Evolutionary conservation across 2,888 invertebrate species (phyloP).

Genomic region (Aromia moschata): DNA sequence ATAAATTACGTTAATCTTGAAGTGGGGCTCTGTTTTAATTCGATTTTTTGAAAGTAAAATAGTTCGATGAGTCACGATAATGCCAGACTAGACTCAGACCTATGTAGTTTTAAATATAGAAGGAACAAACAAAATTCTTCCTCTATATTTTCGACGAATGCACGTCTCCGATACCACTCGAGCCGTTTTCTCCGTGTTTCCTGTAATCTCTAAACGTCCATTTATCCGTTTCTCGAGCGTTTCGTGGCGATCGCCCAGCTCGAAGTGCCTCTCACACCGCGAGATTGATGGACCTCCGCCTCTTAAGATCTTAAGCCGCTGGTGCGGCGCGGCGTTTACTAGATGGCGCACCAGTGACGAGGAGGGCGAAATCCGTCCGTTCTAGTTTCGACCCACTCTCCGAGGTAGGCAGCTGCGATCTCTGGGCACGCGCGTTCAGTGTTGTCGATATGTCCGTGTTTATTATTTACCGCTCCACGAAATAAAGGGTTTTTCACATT

Average conservation of each 20-base stretch:
- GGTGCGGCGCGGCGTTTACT: slow-evolving; percentile 2
- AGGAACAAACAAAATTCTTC: too few species aligned
- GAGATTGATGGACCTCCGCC: neutral
- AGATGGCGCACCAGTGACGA: slow-evolving; percentile 33
- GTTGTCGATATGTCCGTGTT: slow-evolving; percentile 50
- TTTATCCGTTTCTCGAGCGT: neutral
- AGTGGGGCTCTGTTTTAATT: too few species aligned
- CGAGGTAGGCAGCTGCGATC: slow-evolving; percentile 35
- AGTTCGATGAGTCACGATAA: too few species aligned
- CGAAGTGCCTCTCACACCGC: neutral
- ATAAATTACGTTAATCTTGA: too few species aligned
- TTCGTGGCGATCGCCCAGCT: neutral
- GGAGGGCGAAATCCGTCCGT: slow-evolving; percentile 30
- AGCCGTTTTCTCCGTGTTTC: too few species aligned
- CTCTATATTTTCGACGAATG: too few species aligned
- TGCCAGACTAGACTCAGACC: too few species aligned
- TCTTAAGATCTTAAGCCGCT: slow-evolving; percentile 11
- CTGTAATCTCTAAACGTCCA: neutral
- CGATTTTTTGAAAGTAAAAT: too few species aligned
- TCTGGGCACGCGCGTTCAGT: slow-evolving; percentile 49
- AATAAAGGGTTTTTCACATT: slow-evolving; percentile 26
- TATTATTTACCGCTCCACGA: slow-evolving; percentile 36
- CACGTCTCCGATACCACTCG: too few species aligned
- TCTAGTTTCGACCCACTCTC: slow-evolving; percentile 36
- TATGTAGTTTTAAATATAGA: too few species aligned